A percentile compares a stretch with the other conserved stretches of the same genome.
These are phyloP conservation scores for Philypnodon macrostomus DNA, from an alignment of 2,797 vertebrate species.

Conservation along the genomic window DNA sequence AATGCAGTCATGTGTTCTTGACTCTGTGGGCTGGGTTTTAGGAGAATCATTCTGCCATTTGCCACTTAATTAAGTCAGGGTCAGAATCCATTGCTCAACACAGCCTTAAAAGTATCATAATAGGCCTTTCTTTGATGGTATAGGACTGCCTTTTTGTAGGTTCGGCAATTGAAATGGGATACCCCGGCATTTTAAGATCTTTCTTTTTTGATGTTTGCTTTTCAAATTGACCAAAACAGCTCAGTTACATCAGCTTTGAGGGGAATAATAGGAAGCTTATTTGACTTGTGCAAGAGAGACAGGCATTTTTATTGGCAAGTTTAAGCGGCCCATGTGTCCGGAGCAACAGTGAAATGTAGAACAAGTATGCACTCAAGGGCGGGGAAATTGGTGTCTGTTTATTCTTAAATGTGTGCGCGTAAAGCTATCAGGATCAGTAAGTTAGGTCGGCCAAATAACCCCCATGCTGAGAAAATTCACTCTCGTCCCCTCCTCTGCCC, in stretches of 20 bases:
- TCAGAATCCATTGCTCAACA: conserved; percentile 73
- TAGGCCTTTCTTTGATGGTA: conserved; percentile 58
- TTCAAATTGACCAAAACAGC: conserved; percentile 25
- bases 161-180: conserved; percentile 62
- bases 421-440: conserved; percentile 52
- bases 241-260: conserved; percentile 16
- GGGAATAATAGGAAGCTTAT: conserved; percentile 19
- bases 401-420: conserved; percentile 22
- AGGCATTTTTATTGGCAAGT: conserved; percentile 65
- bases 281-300: conserved; percentile 37
- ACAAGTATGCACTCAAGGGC: conserved; percentile 70
- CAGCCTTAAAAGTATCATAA: conserved; percentile 67
- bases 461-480: conserved; percentile 73
- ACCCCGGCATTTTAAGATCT: conserved; percentile 56
- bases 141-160: conserved; percentile 51
- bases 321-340: conserved; percentile 65
- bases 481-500: conserved; percentile 45
- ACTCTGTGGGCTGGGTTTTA: conserved; percentile 76
- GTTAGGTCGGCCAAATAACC: conserved; percentile 77
- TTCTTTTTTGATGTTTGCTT: conserved; percentile 50
- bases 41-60: conserved; percentile 82
- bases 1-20: conserved; percentile 82
- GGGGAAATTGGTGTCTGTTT: conserved; percentile 50
- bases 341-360: conserved; percentile 75
- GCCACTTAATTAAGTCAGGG: conserved; percentile 81